phyloP scores from a whole-genome alignment of 2,797 vertebrate species.

The Sciurus vulgaris region DNA sequence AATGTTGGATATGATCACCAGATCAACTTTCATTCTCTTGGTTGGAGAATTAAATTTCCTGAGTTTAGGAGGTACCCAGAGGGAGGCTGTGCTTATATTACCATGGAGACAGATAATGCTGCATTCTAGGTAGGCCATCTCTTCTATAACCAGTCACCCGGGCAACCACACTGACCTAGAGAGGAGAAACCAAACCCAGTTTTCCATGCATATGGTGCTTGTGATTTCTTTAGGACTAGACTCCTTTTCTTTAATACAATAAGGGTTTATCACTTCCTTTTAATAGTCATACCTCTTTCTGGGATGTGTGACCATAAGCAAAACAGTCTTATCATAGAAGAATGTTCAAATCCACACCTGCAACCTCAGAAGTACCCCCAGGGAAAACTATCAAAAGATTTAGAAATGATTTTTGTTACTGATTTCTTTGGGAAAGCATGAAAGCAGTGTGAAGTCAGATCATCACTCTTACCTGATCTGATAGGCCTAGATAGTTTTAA shows the following conservation, averaged over 20 bases:
- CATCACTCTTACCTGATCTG: not conserved
- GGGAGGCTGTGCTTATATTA: not conserved
- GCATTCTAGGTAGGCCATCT: not conserved
- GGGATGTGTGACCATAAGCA: not conserved
- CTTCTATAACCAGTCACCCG: not conserved
- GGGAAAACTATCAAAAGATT: not conserved
- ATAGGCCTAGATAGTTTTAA: not conserved
- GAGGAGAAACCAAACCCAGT: not conserved
- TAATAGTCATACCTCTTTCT: not conserved
- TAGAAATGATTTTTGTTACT: not conserved
- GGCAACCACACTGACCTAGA: conserved; percentile 52
- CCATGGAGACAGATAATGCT: not conserved
- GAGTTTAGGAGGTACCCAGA: not conserved
- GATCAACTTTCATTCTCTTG: not conserved
- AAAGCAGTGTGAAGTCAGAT: not conserved
- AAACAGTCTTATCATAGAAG: not conserved
- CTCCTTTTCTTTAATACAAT: not conserved
- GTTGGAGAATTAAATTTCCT: conserved; percentile 16
- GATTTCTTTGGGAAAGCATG: not conserved
- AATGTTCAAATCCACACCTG: not conserved
- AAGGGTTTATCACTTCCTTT: not conserved
- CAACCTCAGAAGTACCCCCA: not conserved
- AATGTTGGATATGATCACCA: not conserved
- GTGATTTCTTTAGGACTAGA: not conserved
- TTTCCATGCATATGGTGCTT: not conserved